Evolutionary conservation across 2,888 invertebrate genomes (phyloP), one percentile per base, ranked within the genome.

Genomic region (Phyllotreta cruciferae): DNA sequence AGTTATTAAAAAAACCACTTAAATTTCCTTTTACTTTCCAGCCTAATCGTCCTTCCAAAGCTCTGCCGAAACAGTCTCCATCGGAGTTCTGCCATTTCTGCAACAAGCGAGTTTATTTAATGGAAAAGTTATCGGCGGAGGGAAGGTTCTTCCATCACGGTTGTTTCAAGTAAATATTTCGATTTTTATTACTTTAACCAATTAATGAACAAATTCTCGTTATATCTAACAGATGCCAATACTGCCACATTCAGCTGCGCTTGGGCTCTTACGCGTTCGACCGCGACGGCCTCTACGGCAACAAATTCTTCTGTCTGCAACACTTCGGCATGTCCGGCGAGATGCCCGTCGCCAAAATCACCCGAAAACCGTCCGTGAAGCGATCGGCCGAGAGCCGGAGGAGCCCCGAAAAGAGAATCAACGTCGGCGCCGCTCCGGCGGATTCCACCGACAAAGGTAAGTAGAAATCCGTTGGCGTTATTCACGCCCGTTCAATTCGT

Each of bases 101-200:
- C 82, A 88, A 90, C 58, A 91, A 92, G 80, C 87, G 93, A 47
- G 97, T 98, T 58, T 98, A 98, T 81, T 87, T 97, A 35, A 95
- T 97, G 85, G 97, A 98, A 81, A 87, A 93, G 68, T 87, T 96
- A 68, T 90, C 89, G 49, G 94, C 96, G 2, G 94, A 94, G 84
- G 95, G 95, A 10, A 86, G 93, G 74, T 93, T 93, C 76, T 89
- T 97, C 79, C 97, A 98, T 82, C 88, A 96, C 62, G 91, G 92
- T 47, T 98, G 98, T 83, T 93, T 98, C 83, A 90, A 80, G 79
- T 80, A 73, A 67, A 70, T 70, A 56, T 34, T 11, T 13, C 8
- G 24, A 24, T 24, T 24, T 24, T 24, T 24, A 24, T 24, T 4
- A 24, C 24, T 24, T 1, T 24, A 4, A 24, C 24, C 24, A 4